Percentiles rank a stretch among this genome's conserved stretches.
phyloP scores from a whole-genome alignment of 1,140 invertebrate genomes.

The Drosophila prosaltans region DNA sequence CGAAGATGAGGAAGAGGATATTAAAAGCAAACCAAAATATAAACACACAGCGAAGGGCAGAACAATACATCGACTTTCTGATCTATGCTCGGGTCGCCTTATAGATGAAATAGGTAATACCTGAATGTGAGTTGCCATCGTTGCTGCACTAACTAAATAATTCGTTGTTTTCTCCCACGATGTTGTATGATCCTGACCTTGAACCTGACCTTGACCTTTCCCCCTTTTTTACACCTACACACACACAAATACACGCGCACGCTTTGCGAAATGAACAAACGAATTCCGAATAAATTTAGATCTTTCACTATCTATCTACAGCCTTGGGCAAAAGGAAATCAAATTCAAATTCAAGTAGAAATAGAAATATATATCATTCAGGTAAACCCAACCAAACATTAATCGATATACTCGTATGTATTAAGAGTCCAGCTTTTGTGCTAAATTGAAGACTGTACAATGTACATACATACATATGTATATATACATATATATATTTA shows the following conservation, averaged over 20 bases:
- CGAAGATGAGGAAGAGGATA: conserved; percentile 83
- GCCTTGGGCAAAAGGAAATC: conserved; percentile 64
- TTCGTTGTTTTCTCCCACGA: conserved; percentile 41
- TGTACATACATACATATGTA: not conserved
- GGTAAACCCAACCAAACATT: conserved; percentile 48
- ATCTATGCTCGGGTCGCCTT: conserved; percentile 70
- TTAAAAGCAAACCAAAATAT: conserved; percentile 64
- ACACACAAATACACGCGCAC: conserved; percentile 27
- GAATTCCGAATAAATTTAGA: conserved; percentile 36
- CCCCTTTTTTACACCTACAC: conserved; percentile 7
- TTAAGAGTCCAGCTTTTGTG: conserved; percentile 60
- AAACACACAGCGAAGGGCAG: conserved; percentile 65
- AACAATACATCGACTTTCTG: conserved; percentile 78
- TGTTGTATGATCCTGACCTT: conserved; percentile 49
- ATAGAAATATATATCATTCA: conserved; percentile 61
- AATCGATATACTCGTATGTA: conserved; percentile 25
- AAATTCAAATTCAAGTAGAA: conserved; percentile 12
- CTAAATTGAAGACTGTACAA: conserved; percentile 54
- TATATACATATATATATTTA: conserved; percentile 8
- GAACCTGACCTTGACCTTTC: conserved; percentile 16
- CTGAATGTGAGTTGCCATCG: conserved; percentile 74
- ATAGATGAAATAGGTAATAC: conserved; percentile 80
- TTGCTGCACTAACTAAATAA: conserved; percentile 65
- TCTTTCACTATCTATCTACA: conserved; percentile 75
- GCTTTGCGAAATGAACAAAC: conserved; percentile 3